Evolutionary conservation across 2,888 invertebrate species (phyloP).

Genomic region (Sialis lutaria): DNA sequence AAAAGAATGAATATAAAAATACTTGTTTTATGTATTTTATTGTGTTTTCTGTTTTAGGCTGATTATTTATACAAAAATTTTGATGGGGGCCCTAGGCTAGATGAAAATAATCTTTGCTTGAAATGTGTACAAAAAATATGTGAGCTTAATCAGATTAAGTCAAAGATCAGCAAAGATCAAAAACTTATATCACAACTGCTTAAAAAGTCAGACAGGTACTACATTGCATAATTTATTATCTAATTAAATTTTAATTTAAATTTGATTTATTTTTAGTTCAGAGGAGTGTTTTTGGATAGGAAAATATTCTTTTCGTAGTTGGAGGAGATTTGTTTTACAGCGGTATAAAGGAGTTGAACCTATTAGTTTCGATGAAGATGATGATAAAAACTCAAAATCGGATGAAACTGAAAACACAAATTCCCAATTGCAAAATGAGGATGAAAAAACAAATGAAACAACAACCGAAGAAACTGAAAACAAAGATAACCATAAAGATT

Average conservation of each 20-base stretch:
- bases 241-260: neutral
- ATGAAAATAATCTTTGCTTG: constrained; percentile 20
- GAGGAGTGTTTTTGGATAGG: neutral
- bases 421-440: neutral
- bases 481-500: neutral
- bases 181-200: constrained; percentile 26
- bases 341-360: neutral
- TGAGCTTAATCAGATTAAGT: constrained; percentile 25
- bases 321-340: neutral
- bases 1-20: too few relatives aligned
- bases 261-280: neutral
- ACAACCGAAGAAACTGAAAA: neutral
- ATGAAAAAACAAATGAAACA: neutral
- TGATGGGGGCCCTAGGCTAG: constrained; percentile 27
- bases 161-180: constrained; percentile 28
- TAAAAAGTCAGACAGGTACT: constrained; percentile 23
- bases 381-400: neutral
- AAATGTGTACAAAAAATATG: constrained; percentile 31
- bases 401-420: neutral
- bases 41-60: constrained; percentile 14
- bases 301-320: neutral
- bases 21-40: neutral
- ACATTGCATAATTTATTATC: constrained; percentile 3
- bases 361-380: neutral
- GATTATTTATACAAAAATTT: constrained; percentile 26